Evolutionary conservation across 2,113 vertebrate genomes (phyloP), one percentile per base, ranked within the genome.

Genomic region (Actenoides hombroni): DNA sequence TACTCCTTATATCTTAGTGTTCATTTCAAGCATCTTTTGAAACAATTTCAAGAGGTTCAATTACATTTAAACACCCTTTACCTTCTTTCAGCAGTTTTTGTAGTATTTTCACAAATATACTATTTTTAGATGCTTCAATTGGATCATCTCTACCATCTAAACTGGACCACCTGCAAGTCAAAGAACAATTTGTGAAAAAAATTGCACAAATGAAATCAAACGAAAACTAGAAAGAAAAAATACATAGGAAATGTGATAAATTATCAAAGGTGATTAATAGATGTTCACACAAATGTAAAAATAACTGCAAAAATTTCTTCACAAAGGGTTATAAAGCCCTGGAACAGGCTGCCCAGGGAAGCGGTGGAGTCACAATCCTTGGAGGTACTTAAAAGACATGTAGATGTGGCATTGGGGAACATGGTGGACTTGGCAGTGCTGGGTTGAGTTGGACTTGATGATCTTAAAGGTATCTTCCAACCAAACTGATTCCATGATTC

Each of bases 51-150:
- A 56, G 33, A 54, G n/a, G 35, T 37, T 24, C 4, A 37, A 16
- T 53, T 39, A 17, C 14, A 68, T 39, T 74, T 46, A 92, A 91
- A 20, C 49, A 84, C 16, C 59, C 74, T 94, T 96, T 96, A 99
- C 99, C 99, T 98, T 99, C 99, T 96, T 99, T 99, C 73, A 99
- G 94, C 77, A 99, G 98, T 49, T 99, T 99, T 74, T 99, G 98
- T 77, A 99, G 95, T 94, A 99, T 99, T 97, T 99, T 99, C 92
- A 99, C 98, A 96, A 99, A 99, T 97, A 99, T 98, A 65, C 99
- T 99, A 87, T 99, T 99, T 94, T 99, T 99, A 81, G 99, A 98
- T 23, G 98, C 98, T 96, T 99, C 99, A 85, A 99, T 98, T 33
- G 99, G 99, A 97, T 99, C 99, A 69, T 99, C 99, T 79, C 95